A percentile compares a stretch with the other conserved stretches of the same genome.
phyloP scores from a whole-genome alignment of 30 jellyfish, hydroid and myxozoan species.

The Hydra vulgaris region DNA sequence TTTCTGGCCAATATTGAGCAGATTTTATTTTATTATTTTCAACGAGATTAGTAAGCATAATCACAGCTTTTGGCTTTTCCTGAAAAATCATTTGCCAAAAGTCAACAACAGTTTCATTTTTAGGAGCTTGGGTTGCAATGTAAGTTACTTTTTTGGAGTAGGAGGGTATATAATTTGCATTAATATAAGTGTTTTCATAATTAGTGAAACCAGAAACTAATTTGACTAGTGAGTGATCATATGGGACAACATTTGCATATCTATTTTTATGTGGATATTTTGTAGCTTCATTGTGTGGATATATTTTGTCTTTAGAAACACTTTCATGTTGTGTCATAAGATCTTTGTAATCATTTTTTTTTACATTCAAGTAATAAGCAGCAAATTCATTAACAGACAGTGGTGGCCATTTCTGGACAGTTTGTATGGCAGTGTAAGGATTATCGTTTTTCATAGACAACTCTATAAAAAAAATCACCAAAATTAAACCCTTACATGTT shows the following conservation, averaged over 20 bases:
- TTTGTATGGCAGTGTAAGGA: background rate
- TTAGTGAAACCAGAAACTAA: background rate
- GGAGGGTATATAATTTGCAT: constrained; percentile 19
- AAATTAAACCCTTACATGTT: no score
- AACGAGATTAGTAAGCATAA: constrained; percentile 7
- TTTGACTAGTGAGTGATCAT: constrained; percentile 16
- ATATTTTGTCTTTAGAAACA: constrained; percentile 10
- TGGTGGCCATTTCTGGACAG: background rate
- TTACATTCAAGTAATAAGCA: constrained; percentile 2
- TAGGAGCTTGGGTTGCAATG: constrained; percentile 31
- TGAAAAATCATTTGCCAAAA: constrained; percentile 24
- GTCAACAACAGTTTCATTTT: constrained; percentile 10
- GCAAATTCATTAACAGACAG: constrained; percentile 2
- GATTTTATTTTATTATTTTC: constrained; percentile 40
- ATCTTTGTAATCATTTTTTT: background rate
- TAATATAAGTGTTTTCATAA: constrained; percentile 11
- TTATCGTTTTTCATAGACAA: no score
- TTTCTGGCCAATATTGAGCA: constrained; percentile 86
- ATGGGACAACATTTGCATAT: constrained; percentile 9
- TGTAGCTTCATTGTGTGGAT: constrained; percentile 5
- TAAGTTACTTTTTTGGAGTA: background rate
- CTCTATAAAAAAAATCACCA: no score
- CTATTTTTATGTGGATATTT: constrained; percentile 8
- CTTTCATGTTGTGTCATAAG: constrained; percentile 8
- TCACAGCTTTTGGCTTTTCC: constrained; percentile 15